Percentiles rank a stretch among this genome's conserved stretches.
These are phyloP conservation scores for Ormyrus rosae DNA, from an alignment of 2,888 invertebrate genomes.

Conservation along the genomic window DNA sequence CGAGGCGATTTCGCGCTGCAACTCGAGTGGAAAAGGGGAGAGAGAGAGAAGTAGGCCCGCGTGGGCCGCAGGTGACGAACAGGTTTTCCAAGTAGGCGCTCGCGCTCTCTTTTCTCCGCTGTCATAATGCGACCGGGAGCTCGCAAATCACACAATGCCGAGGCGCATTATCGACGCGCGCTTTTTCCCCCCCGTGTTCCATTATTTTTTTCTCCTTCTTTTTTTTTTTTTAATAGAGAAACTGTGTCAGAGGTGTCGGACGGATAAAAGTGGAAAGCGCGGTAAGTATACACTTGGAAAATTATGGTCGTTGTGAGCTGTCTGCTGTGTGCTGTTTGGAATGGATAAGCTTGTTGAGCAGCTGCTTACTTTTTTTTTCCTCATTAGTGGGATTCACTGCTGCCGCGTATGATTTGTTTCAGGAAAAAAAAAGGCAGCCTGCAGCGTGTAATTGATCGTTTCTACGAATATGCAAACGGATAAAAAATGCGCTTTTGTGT, in stretches of 20 bases:
- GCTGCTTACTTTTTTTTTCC: too few species aligned
- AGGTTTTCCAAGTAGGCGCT: slow-evolving; percentile 40
- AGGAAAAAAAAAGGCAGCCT: too few species aligned
- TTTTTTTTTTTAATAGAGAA: not conserved
- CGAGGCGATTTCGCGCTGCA: not conserved
- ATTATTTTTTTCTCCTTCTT: slow-evolving; percentile 2
- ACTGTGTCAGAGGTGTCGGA: slow-evolving; percentile 20
- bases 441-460: too few species aligned
- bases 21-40: not conserved
- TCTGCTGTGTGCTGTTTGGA: not conserved
- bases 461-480: too few species aligned
- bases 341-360: too few species aligned
- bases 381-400: too few species aligned
- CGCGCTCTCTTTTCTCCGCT: slow-evolving; percentile 6
- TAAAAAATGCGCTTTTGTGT: too few species aligned
- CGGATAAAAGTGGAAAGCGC: slow-evolving; percentile 23
- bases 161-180: slow-evolving; percentile 24
- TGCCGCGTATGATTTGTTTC: too few species aligned
- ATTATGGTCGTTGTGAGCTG: slow-evolving; percentile 2
- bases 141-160: slow-evolving; percentile 44
- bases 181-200: not conserved
- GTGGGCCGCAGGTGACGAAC: slow-evolving; percentile 47
- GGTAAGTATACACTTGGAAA: slow-evolving; percentile 1
- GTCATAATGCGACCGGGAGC: slow-evolving; percentile 20
- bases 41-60: not conserved